phyloP scores from a whole-genome alignment of 2,113 vertebrate genomes.

The Rattus rattus region DNA sequence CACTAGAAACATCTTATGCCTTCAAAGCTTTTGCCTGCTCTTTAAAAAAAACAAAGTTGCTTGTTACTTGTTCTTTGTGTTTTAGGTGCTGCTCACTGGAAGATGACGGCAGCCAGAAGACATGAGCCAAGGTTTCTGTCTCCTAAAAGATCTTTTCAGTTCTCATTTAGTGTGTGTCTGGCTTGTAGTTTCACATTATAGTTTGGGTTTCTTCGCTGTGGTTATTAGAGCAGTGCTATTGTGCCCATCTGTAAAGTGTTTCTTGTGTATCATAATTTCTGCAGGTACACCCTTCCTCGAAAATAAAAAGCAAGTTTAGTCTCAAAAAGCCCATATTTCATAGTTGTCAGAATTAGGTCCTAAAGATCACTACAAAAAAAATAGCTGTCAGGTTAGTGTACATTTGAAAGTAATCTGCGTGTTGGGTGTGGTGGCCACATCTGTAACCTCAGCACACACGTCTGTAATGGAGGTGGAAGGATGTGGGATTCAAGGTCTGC shows the following conservation, averaged over 20 bases:
- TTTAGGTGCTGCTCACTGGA: slow-evolving; percentile 93
- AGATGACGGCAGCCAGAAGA: slow-evolving; percentile 91
- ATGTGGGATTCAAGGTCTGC: neutral
- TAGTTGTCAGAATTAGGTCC: neutral
- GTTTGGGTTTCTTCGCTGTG: slow-evolving; percentile 79
- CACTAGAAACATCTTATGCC: slow-evolving; percentile 87
- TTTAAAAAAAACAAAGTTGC: slow-evolving; percentile 90
- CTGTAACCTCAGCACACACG: neutral
- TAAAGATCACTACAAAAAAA: neutral
- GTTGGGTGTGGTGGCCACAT: neutral
- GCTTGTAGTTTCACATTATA: slow-evolving; percentile 85
- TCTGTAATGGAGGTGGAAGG: no score
- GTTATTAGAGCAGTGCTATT: slow-evolving; percentile 67
- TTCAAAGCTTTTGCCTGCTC: slow-evolving; percentile 85
- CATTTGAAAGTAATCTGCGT: neutral
- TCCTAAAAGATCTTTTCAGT: slow-evolving; percentile 86
- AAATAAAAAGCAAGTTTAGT: neutral
- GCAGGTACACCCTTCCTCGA: neutral
- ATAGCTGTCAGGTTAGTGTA: neutral
- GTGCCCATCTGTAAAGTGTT: slow-evolving; percentile 67
- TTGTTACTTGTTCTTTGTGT: slow-evolving; percentile 96
- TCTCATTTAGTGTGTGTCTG: slow-evolving; percentile 83
- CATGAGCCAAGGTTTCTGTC: slow-evolving; percentile 94
- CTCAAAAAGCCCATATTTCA: neutral
- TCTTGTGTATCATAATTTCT: slow-evolving; percentile 12